A percentile compares a stretch with the other conserved stretches of the same genome.
Evolutionary conservation across 2,888 invertebrate species (phyloP).

Genomic region (Ornithoptera priamus): DNA sequence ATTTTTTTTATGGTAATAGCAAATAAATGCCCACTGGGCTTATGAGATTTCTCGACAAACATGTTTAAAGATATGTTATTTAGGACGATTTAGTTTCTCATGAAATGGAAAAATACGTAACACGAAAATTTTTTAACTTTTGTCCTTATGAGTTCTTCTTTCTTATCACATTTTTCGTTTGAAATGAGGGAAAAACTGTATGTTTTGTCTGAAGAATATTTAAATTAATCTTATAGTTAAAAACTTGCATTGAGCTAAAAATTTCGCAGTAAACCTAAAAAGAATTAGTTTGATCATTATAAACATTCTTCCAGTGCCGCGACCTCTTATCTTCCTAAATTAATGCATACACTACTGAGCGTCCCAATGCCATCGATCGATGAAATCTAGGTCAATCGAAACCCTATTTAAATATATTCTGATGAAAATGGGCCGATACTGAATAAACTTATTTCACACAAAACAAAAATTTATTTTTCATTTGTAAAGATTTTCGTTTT

Average conservation of each 20-base stretch:
- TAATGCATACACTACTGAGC: conserved; percentile 10
- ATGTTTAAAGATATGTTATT: no score
- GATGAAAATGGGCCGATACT: not conserved
- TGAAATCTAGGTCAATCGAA: conserved; percentile 21
- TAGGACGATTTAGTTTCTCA: no score
- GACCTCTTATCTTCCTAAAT: conserved; percentile 12
- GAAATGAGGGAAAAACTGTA: no score
- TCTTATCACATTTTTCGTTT: no score
- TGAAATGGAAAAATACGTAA: no score
- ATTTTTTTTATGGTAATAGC: no score
- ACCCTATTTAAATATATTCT: not conserved
- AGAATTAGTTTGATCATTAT: not conserved
- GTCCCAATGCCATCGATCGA: conserved; percentile 11
- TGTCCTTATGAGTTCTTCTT: no score
- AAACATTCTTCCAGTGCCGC: not conserved
- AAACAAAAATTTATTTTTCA: not conserved
- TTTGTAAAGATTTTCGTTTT: not conserved
- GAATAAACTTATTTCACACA: not conserved
- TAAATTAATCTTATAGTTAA: no score
- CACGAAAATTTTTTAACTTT: no score
- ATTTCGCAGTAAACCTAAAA: not conserved
- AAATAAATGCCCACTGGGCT: no score
- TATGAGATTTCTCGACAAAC: no score
- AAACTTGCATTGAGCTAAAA: not conserved
- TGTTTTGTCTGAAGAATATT: no score